These are phyloP conservation scores for Talpa occidentalis DNA, from an alignment of 2,113 vertebrate species.

Conservation along the genomic window DNA sequence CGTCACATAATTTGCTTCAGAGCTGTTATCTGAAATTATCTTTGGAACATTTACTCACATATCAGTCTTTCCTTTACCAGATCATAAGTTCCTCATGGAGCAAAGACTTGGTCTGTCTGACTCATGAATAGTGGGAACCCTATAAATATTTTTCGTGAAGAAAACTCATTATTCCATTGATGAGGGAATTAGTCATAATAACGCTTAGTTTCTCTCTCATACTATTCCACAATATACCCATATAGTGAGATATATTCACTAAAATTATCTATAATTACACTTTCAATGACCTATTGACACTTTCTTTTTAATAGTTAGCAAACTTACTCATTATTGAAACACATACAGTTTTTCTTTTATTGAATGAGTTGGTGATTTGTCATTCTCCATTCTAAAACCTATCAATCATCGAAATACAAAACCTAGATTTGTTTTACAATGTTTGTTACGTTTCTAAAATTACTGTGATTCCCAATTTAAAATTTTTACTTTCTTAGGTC, in stretches of 20 bases:
- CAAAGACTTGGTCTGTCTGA: not conserved
- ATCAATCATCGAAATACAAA: not conserved
- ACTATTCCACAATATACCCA: no score
- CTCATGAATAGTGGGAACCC: not conserved
- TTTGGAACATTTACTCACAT: not conserved
- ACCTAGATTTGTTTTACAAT: not conserved
- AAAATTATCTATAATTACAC: not conserved
- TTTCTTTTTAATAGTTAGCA: constrained; percentile 44
- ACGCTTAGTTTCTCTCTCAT: not conserved
- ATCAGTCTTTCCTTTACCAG: not conserved
- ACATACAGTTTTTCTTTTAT: not conserved
- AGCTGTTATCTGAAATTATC: not conserved
- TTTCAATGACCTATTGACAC: not conserved
- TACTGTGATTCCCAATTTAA: not conserved
- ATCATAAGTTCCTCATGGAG: not conserved
- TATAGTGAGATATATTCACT: not conserved
- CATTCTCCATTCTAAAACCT: not conserved
- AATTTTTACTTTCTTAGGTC: not conserved
- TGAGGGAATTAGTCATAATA: not conserved
- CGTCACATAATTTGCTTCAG: not conserved
- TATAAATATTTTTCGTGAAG: not conserved
- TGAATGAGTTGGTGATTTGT: not conserved
- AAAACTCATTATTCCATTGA: not conserved
- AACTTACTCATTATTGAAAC: not conserved
- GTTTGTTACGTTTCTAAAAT: constrained; percentile 17